phyloP scores from a whole-genome alignment of 2,888 invertebrate genomes.

The Ypsolopha scabrella region DNA sequence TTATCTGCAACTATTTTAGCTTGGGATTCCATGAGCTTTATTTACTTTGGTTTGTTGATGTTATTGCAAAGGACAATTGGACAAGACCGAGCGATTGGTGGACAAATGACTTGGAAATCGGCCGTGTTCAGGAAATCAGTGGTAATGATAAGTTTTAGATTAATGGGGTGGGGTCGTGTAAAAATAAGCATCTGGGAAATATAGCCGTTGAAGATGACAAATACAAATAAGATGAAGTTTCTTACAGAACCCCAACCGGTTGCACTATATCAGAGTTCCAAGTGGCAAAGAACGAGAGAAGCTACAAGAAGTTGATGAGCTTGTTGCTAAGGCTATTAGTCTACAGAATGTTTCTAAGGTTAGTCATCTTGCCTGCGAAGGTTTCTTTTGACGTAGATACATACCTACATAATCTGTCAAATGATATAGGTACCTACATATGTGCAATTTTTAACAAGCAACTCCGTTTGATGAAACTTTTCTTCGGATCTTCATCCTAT shows the following conservation, averaged over 20 bases:
- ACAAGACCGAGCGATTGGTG: constrained; percentile 39
- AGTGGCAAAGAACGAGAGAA: constrained; percentile 27
- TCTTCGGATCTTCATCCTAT: no score
- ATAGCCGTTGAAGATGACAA: no score
- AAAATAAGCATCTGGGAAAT: no score
- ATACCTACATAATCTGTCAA: constrained; percentile 5
- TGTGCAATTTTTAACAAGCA: not conserved
- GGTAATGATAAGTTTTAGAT: constrained; percentile 16
- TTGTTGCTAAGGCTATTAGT: constrained; percentile 47
- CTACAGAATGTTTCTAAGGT: constrained; percentile 47
- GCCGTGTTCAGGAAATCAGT: constrained; percentile 39
- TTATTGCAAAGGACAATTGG: constrained; percentile 45
- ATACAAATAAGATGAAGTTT: no score
- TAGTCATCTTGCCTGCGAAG: not conserved
- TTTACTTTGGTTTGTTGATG: constrained; percentile 44
- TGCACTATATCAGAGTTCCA: constrained; percentile 26
- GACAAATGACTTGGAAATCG: constrained; percentile 48
- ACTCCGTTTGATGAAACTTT: no score
- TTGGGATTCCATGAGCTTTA: constrained; percentile 33
- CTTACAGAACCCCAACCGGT: constrained; percentile 24
- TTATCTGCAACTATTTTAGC: constrained; percentile 29
- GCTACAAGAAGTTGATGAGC: constrained; percentile 48
- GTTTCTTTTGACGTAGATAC: not conserved
- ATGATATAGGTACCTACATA: not conserved
- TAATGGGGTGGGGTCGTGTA: no score